A percentile compares a stretch with the other conserved stretches of the same genome.
phyloP scores from a whole-genome alignment of 2,113 vertebrate genomes.

The Campylomormyrus tamandua region DNA sequence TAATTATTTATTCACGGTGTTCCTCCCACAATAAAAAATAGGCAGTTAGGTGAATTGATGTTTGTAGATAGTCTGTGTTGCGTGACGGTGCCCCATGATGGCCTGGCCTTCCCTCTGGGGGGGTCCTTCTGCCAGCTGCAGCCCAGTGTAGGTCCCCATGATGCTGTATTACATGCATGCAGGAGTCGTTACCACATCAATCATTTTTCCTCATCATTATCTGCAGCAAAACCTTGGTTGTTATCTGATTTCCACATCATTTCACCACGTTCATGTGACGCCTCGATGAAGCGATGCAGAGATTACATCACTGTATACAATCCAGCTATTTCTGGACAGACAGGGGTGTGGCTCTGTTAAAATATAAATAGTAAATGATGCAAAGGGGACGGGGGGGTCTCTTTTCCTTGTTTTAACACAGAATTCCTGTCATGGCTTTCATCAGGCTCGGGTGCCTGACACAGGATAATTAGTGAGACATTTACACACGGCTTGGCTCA shows the following conservation, averaged over 20 bases:
- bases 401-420: conserved; percentile 47
- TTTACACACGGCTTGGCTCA: conserved; percentile 45
- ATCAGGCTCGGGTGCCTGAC: conserved; percentile 59
- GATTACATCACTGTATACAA: neutral
- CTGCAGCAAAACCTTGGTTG: neutral
- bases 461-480: conserved; percentile 63
- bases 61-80: neutral
- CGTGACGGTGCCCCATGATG: neutral
- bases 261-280: neutral
- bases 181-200: neutral
- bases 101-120: neutral
- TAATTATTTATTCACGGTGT: neutral
- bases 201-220: neutral
- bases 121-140: neutral
- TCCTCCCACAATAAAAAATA: neutral
- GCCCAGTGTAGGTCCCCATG: neutral
- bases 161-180: neutral
- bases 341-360: neutral
- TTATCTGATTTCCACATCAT: neutral
- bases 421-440: conserved; percentile 53
- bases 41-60: neutral
- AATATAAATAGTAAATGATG: neutral
- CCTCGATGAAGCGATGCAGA: neutral
- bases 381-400: conserved; percentile 37
- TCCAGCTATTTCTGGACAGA: neutral